A percentile compares a stretch with the other conserved stretches of the same genome.
phyloP scores from a whole-genome alignment of 1,140 invertebrate genomes.

The Spodoptera litura region DNA sequence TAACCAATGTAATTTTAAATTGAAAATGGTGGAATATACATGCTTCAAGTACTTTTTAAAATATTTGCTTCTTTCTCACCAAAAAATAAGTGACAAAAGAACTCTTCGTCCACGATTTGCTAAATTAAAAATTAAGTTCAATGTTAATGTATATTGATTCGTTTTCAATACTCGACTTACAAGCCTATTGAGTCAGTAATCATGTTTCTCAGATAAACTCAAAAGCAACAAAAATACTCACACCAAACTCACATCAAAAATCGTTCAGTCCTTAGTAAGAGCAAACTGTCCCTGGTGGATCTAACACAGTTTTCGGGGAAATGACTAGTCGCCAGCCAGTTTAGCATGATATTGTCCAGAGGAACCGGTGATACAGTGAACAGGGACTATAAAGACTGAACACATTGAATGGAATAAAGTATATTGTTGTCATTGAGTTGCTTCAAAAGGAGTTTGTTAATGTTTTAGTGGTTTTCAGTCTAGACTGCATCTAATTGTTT shows the following conservation, averaged over 20 bases:
- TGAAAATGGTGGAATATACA: too few relatives aligned
- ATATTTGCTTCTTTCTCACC: too few relatives aligned
- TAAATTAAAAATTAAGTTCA: too few relatives aligned
- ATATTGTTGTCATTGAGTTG: neutral
- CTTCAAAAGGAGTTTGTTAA: neutral
- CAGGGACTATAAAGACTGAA: neutral
- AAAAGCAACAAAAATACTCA: neutral
- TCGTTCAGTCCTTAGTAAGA: neutral
- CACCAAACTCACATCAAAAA: neutral
- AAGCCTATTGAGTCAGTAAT: too few relatives aligned
- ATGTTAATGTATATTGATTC: too few relatives aligned
- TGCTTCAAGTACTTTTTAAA: too few relatives aligned
- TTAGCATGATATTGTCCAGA: slow-evolving; percentile 47
- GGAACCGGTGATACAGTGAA: slow-evolving; percentile 10
- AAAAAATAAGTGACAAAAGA: too few relatives aligned
- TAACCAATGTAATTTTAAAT: too few relatives aligned
- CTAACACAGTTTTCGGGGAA: slow-evolving; percentile 48
- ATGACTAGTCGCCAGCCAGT: slow-evolving; percentile 42
- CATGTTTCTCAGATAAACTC: too few relatives aligned
- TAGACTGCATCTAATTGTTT: neutral
- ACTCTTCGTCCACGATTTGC: too few relatives aligned
- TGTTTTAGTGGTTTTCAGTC: neutral
- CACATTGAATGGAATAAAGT: neutral
- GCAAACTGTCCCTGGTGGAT: slow-evolving; percentile 21
- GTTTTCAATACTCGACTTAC: too few relatives aligned